A percentile compares a stretch with the other conserved stretches of the same genome.
phyloP scores from a whole-genome alignment of 92 coral and sea anemone genomes.

The Palythoa caribaeorum region DNA sequence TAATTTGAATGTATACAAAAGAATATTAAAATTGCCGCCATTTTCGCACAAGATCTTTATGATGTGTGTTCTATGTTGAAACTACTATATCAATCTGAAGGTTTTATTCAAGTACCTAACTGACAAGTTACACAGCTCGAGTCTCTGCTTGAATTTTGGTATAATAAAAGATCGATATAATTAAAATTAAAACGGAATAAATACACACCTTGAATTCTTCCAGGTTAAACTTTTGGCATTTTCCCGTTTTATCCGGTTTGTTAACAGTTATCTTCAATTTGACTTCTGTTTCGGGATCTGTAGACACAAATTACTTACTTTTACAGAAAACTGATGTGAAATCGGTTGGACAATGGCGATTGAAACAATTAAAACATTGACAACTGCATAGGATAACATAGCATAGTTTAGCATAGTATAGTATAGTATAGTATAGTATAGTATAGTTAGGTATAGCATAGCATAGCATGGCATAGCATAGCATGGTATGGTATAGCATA shows the following conservation, averaged over 20 bases:
- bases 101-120: too few relatives aligned
- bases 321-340: not conserved
- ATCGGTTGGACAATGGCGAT: too few relatives aligned
- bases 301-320: not conserved
- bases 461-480: not conserved
- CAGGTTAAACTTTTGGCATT: constrained; percentile 85
- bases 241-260: constrained; percentile 66
- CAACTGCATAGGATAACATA: not conserved
- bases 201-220: constrained; percentile 71
- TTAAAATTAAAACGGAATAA: not conserved
- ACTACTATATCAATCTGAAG: not conserved
- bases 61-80: not conserved
- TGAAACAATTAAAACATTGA: too few relatives aligned
- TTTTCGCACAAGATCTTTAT: too few relatives aligned
- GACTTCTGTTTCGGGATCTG: constrained; percentile 71
- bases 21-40: too few relatives aligned
- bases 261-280: constrained; percentile 72
- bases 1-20: too few relatives aligned
- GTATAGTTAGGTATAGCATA: not conserved
- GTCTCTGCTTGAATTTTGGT: too few relatives aligned
- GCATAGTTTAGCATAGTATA: not conserved
- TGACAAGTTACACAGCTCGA: too few relatives aligned
- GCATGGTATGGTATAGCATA: not conserved
- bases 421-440: not conserved
- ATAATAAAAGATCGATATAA: too few relatives aligned